Evolutionary conservation across 2,113 vertebrate species (phyloP).

Genomic region (Myocastor coypus): DNA sequence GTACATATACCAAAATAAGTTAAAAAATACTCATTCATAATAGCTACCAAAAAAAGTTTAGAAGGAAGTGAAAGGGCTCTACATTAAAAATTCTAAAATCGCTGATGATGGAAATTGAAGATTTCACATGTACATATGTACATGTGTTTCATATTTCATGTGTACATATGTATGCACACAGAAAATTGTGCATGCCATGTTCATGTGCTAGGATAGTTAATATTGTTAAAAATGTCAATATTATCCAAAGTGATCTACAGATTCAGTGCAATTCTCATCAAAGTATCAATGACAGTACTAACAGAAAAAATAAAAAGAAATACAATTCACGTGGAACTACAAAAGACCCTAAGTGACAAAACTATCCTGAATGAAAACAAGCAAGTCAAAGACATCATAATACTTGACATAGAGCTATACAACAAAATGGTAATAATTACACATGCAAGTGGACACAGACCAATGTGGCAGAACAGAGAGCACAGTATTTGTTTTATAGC

Average conservation of each 20-base stretch:
- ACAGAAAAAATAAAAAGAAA: background rate
- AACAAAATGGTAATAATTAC: background rate
- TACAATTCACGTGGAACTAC: background rate
- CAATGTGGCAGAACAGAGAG: background rate
- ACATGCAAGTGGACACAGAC: background rate
- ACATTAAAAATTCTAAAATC: background rate
- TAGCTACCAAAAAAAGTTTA: background rate
- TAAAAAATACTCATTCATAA: no score
- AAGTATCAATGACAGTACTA: background rate
- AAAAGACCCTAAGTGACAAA: background rate
- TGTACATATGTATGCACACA: background rate
- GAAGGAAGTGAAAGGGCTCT: background rate
- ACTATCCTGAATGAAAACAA: background rate
- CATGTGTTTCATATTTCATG: no score
- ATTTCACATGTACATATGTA: background rate
- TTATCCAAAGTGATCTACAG: background rate
- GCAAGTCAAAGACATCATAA: background rate
- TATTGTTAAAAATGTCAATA: background rate
- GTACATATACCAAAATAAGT: background rate
- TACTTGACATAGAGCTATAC: background rate
- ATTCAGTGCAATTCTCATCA: background rate
- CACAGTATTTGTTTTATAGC: background rate
- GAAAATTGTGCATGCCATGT: background rate
- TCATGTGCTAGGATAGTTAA: background rate
- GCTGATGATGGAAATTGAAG: background rate